These are phyloP conservation scores for Macroglossus sobrinus DNA, from an alignment of 2,113 vertebrate species.

Conservation along the genomic window DNA sequence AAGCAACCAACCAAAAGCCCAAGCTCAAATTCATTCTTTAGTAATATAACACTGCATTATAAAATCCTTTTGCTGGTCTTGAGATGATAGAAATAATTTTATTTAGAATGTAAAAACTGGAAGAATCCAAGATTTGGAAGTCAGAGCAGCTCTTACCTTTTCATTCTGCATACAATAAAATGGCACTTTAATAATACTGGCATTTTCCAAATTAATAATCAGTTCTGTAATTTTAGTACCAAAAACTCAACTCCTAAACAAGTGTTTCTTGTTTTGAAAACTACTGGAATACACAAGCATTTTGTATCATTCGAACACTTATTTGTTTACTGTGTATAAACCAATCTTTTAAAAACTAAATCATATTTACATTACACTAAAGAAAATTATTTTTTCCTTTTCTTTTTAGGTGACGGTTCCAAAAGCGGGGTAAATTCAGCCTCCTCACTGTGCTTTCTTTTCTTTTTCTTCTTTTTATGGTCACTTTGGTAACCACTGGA, in stretches of 20 bases:
- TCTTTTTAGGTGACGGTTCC: slow-evolving; percentile 83
- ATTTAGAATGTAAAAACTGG: background rate
- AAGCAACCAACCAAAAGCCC: background rate
- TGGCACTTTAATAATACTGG: background rate
- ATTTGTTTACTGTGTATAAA: background rate
- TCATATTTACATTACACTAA: background rate
- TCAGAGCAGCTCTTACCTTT: background rate
- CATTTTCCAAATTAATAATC: background rate
- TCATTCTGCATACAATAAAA: slow-evolving; percentile 13
- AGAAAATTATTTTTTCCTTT: slow-evolving; percentile 69
- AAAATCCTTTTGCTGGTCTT: background rate
- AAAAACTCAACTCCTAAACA: background rate
- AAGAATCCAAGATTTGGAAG: background rate
- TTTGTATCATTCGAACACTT: background rate
- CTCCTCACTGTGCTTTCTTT: slow-evolving; percentile 79
- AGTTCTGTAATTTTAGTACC: background rate
- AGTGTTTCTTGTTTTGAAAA: background rate
- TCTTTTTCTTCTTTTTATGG: slow-evolving; percentile 87
- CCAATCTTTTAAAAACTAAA: background rate
- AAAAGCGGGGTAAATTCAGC: slow-evolving; percentile 24
- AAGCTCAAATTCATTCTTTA: background rate
- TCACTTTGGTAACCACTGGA: slow-evolving; percentile 88
- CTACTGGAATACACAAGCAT: background rate
- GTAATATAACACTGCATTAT: background rate
- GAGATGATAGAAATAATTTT: background rate